Evolutionary conservation across 2,113 vertebrate species (phyloP), one percentile per base, ranked within the genome.

Genomic region (Heptranchias perlo): DNA sequence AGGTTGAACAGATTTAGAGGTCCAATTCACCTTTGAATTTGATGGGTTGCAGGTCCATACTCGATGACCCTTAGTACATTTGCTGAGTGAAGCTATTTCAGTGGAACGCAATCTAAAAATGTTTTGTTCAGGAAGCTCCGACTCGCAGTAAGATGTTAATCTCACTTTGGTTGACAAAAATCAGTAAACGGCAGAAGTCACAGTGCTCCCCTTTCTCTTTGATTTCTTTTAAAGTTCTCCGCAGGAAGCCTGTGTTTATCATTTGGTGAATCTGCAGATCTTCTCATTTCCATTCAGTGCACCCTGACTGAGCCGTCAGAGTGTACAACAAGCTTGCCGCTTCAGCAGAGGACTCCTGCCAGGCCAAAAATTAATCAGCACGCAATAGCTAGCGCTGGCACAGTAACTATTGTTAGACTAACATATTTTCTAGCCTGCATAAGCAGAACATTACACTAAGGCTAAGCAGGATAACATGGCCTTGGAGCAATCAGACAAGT

Each of bases 231-330:
- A 93, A 93, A 93, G 89, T 0, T 93, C 89, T 64, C 89, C 1
- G 89, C 89, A 62, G 89, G 89, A 62, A 64, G 89, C 89, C 89
- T 39, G 89, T 93, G 89, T 93, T 93, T 93, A 93, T 93, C 58
- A 93, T 91, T 91, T 91, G 87, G 87, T 91, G 87, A 35, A 61
- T 93, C 89, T 93, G 89, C 87, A 31, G 87, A 92, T 54, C 52
- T 61, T 31, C 58, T 93, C 89, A 93, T 93, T 93, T 93, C 89
- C 58, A 93, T n/a, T 93, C 89, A 93, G 58, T 39, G 5, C 58
- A 39, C 58, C 54, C 89, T 93, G 89, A 93, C 54, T 91, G 89
- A 62, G 89, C 89, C 58, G 62, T 61, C 54, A 92, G 89, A 39
- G 58, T 61, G 78, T 82, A 39, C 78, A 44, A 44, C 39, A 82